Evolutionary conservation across 2,888 invertebrate genomes (phyloP), one percentile per base, ranked within the genome.

Genomic region (Dryomyza anilis): DNA sequence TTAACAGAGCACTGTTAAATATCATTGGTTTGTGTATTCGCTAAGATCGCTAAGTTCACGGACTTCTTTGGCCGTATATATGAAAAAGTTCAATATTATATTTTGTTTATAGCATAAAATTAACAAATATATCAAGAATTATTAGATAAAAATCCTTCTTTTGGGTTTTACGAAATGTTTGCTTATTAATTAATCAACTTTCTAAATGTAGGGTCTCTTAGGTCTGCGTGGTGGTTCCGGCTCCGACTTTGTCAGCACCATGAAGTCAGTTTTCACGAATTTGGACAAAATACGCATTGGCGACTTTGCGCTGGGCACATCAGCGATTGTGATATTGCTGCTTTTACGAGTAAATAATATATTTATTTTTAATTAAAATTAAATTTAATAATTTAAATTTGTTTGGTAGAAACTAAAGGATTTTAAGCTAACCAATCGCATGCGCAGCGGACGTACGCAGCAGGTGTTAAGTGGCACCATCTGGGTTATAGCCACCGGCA

Each of bases 401-500:
- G 3, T 46, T 27, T 52, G n/a, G 0, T 59, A 79, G 79, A 75
- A 76, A 74, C 64, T 79, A 0, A 79, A 79, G 67, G 74, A 72
- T 30, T 59, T 76, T 0, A 78, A 76, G 8, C 27, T 79, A 16
- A 33, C 66, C 12, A 67, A 70, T 2, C 69, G 68, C 1, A 70
- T 74, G 30, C 36, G 21, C 0, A 73, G 67, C 12, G 63, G 73
- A 91, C 71, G 74, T 0, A 66, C 71, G 7, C 65, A 73, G 48
- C 72, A 74, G 60, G 43, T 77, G 14, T 56, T 87, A 0, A 85
- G 85, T 73, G 91, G 89, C 76, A 76, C 87, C 3, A 81, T 93
- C 21, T 95, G 94, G 93, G 80, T 94, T 3, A 79, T 92, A 14
- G 90, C 92, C 1, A 94, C 93, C 0, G 91, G 93, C 0, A 86